Percentiles rank a stretch among this genome's conserved stretches.
Evolutionary conservation across 2,888 invertebrate genomes (phyloP).

Genomic region (Beris chalybata): DNA sequence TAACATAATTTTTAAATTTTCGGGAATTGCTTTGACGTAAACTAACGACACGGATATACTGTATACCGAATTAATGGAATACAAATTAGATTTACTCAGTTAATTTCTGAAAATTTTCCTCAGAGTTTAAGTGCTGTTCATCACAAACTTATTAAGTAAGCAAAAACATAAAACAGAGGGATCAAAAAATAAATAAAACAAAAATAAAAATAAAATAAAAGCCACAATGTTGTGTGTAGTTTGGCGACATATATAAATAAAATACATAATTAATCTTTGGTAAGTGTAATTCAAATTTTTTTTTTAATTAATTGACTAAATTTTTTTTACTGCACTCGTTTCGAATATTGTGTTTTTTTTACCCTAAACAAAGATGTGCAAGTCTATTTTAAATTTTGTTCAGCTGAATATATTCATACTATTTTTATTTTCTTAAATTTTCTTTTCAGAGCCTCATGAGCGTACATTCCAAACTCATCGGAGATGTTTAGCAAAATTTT

Average conservation of each 20-base stretch:
- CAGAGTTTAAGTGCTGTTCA: conserved; percentile 84
- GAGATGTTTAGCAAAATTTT: conserved; percentile 9
- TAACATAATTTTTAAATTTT: no score
- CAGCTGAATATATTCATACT: not conserved
- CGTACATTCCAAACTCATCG: conserved; percentile 34
- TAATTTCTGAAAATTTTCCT: conserved; percentile 14
- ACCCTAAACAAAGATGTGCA: no score
- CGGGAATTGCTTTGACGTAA: no score
- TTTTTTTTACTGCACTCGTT: no score
- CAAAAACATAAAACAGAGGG: not conserved
- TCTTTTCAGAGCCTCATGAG: conserved; percentile 32
- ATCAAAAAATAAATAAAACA: not conserved
- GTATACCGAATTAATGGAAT: no score
- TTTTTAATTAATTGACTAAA: conserved; percentile 13
- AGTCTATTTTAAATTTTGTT: not conserved
- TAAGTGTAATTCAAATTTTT: not conserved
- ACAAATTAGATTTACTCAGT: no score
- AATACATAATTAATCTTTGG: not conserved
- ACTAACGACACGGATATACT: no score
- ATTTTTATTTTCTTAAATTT: conserved; percentile 10
- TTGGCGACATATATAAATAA: not conserved
- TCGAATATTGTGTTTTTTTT: not conserved
- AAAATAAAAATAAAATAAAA: no score
- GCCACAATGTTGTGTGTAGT: not conserved
- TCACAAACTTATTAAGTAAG: conserved; percentile 72